Evolutionary conservation across 2,888 invertebrate genomes (phyloP).

Genomic region (Drosophila buzzatii): DNA sequence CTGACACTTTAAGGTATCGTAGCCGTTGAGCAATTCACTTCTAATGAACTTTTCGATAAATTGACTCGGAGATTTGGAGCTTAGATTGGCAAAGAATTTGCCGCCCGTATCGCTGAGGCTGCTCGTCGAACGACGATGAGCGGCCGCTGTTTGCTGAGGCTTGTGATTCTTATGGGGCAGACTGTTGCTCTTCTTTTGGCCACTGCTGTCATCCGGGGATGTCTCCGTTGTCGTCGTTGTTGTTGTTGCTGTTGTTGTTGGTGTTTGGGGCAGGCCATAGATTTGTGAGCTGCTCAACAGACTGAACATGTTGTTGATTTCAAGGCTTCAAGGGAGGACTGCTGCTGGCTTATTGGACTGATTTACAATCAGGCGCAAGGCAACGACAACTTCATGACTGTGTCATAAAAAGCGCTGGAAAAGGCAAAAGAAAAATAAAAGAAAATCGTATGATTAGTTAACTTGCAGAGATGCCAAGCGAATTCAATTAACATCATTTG

Average conservation of each 20-base stretch:
- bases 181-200: constrained; percentile 68
- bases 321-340: constrained; percentile 16
- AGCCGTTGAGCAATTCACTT: constrained; percentile 80
- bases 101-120: constrained; percentile 64
- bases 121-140: constrained; percentile 60
- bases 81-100: constrained; percentile 73
- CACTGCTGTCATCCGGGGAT: constrained; percentile 39
- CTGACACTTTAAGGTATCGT: constrained; percentile 78
- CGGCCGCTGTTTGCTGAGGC: constrained; percentile 12
- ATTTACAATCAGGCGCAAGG: constrained; percentile 20
- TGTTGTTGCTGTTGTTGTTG: constrained; percentile 39
- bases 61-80: constrained; percentile 78
- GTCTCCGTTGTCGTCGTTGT: constrained; percentile 13
- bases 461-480: constrained; percentile 3
- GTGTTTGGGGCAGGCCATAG: constrained; percentile 80
- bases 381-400: constrained; percentile 49
- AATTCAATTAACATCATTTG: constrained; percentile 29
- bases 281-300: constrained; percentile 83
- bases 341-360: constrained; percentile 35
- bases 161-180: constrained; percentile 54
- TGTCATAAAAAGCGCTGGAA: constrained; percentile 46
- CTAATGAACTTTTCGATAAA: constrained; percentile 83
- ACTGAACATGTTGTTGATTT: constrained; percentile 78
- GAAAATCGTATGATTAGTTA: constrained; percentile 20
- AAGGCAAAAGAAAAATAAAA: not conserved